phyloP scores from a whole-genome alignment of 2,797 vertebrate genomes.

The Emys orbicularis region DNA sequence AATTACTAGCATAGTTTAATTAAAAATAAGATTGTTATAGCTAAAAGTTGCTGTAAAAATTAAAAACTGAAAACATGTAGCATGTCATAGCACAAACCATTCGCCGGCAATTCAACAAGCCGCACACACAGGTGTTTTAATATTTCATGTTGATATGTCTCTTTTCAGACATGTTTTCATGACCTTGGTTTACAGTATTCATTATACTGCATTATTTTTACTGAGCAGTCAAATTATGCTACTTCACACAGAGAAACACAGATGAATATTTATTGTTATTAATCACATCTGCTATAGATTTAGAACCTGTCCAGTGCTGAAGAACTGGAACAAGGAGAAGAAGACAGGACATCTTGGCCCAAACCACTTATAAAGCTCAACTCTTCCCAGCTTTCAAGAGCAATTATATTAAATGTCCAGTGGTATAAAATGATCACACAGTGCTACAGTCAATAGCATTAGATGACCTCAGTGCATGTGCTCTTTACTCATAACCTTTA shows the following conservation, averaged over 20 bases:
- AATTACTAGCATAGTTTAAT: not conserved
- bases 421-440: not conserved
- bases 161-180: not conserved
- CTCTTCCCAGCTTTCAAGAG: not conserved
- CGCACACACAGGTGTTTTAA: not conserved
- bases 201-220: not conserved
- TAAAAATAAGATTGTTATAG: not conserved
- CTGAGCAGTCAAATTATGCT: not conserved
- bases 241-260: not conserved
- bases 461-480: not conserved
- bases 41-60: not conserved
- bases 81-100: not conserved
- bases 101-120: not conserved
- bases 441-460: not conserved
- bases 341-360: not conserved
- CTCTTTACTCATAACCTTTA: not conserved
- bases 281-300: not conserved
- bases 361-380: not conserved
- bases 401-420: not conserved
- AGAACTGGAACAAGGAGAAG: not conserved
- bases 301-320: not conserved
- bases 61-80: not conserved
- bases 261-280: not conserved
- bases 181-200: not conserved
- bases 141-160: not conserved